These are phyloP conservation scores for Xanthia icteritia DNA, from an alignment of 2,888 invertebrate species.

Conservation along the genomic window DNA sequence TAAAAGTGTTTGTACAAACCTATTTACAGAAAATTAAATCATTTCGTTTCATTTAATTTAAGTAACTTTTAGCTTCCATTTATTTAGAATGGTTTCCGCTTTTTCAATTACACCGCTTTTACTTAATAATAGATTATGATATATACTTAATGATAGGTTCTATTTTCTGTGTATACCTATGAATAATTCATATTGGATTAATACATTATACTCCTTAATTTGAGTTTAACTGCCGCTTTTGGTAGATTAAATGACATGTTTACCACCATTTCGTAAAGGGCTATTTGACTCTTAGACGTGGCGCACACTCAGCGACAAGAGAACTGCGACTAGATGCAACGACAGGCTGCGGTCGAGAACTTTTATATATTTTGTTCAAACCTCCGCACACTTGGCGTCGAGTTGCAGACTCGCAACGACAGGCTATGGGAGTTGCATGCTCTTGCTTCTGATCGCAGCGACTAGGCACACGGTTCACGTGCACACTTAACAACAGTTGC, in stretches of 20 bases:
- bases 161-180: neutral
- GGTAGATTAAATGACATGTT: neutral
- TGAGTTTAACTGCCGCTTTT: neutral
- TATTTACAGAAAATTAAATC: too few relatives aligned
- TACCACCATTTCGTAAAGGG: neutral
- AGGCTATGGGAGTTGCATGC: neutral
- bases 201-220: slow-evolving; percentile 7
- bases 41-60: too few relatives aligned
- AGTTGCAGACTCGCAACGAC: neutral
- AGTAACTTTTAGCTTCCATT: slow-evolving; percentile 12
- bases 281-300: neutral
- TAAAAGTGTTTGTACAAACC: too few relatives aligned
- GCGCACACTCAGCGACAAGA: neutral
- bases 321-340: neutral
- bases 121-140: slow-evolving; percentile 41
- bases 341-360: neutral
- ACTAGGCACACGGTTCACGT: neutral
- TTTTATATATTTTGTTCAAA: neutral
- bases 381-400: neutral
- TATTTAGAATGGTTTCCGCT: neutral
- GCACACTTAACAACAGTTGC: neutral
- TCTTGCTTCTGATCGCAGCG: neutral
- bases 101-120: slow-evolving; percentile 24
- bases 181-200: neutral
- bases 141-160: too few relatives aligned